phyloP scores from a whole-genome alignment of 2,797 vertebrate species.

The Champsocephalus esox region DNA sequence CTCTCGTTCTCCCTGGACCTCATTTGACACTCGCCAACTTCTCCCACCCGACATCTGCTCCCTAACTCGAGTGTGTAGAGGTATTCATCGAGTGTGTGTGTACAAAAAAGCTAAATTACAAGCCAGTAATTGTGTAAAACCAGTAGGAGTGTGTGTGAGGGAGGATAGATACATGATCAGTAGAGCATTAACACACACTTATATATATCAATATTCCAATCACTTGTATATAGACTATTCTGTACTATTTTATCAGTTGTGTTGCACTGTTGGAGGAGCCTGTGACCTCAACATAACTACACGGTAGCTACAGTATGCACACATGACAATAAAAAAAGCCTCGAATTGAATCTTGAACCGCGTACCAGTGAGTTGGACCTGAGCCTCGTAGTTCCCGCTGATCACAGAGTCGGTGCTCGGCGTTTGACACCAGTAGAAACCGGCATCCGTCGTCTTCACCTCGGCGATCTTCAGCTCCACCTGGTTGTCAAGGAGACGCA shows the following conservation, averaged over 20 bases:
- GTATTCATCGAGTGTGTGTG: conserved; percentile 1
- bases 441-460: conserved; percentile 85
- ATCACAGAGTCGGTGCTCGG: conserved; percentile 92
- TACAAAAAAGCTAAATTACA: conserved; percentile 19
- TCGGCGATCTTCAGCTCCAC: conserved; percentile 90
- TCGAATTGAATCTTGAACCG: not conserved
- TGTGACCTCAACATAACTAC: too few species aligned
- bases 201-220: too few species aligned
- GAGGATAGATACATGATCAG: conserved; percentile 40
- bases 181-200: conserved; percentile 20
- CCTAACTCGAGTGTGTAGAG: conserved; percentile 17
- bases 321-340: too few species aligned
- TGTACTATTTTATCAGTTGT: too few species aligned
- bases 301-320: too few species aligned
- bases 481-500: conserved; percentile 82
- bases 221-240: too few species aligned
- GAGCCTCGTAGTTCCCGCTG: conserved; percentile 91
- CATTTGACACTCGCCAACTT: conserved; percentile 51
- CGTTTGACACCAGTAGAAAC: conserved; percentile 90
- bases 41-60: conserved; percentile 74
- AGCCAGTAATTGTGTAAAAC: conserved; percentile 49
- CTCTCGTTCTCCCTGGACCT: conserved; percentile 12
- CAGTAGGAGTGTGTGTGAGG: conserved; percentile 18
- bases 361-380: conserved; percentile 90
- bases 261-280: too few species aligned